A percentile compares a stretch with the other conserved stretches of the same genome.
Conservation (phyloP, 2,113 vertebrate species). For the Passer montanus region DNA sequence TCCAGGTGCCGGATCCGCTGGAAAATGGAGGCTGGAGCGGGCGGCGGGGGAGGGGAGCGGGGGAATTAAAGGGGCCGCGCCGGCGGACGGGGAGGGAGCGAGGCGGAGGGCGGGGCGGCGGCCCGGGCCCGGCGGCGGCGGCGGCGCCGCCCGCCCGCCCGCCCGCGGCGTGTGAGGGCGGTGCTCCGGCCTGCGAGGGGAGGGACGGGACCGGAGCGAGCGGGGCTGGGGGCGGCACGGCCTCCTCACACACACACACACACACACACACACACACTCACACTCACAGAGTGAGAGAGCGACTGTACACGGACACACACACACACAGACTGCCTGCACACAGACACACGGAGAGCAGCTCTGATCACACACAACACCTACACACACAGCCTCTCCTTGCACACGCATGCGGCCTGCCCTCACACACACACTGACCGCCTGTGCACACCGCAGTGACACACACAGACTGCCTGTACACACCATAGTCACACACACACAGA, state of each 20-base stretch:
- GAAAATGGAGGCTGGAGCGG: not conserved
- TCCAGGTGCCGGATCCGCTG: not conserved
- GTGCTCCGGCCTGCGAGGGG: not conserved
- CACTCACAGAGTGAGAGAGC: too few relatives aligned
- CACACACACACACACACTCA: too few relatives aligned
- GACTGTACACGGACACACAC: too few relatives aligned
- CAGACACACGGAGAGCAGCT: not conserved
- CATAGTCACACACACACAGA: not conserved
- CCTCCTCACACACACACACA: not conserved
- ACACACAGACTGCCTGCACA: not conserved
- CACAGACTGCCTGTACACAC: not conserved
- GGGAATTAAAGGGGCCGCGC: not conserved
- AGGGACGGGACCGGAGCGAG: not conserved
- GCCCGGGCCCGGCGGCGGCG: not conserved
- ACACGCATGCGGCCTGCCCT: not conserved
- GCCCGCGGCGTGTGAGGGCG: not conserved
- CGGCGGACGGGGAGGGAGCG: not conserved
- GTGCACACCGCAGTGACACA: not conserved
- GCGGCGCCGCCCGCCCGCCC: not conserved
- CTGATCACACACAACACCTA: not conserved
- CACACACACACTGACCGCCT: not conserved
- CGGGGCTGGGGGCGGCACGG: not conserved
- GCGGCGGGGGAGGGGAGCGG: not conserved
- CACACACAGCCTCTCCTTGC: not conserved
- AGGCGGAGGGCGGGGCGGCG: not conserved